These are phyloP conservation scores for Saccostrea cuccullata DNA, from an alignment of 1,140 invertebrate genomes.

Conservation along the genomic window DNA sequence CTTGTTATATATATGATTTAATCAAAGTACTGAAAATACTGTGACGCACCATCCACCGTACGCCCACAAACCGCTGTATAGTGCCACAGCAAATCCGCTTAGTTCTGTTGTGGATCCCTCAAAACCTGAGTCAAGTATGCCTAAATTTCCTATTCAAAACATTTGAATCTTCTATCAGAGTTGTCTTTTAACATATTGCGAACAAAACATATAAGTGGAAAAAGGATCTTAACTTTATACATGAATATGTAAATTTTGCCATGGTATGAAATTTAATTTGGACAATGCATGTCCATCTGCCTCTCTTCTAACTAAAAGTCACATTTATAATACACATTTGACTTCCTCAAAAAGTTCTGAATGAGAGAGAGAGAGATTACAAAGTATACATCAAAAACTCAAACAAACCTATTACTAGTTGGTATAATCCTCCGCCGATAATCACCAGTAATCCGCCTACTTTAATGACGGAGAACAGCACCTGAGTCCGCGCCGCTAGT, in stretches of 20 bases:
- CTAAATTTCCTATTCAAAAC: constrained; percentile 43
- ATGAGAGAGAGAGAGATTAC: no score
- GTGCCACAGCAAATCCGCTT: constrained; percentile 13
- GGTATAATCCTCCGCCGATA: constrained; percentile 42
- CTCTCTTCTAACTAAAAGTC: no score
- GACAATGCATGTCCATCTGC: no score
- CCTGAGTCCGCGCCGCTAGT: constrained; percentile 45
- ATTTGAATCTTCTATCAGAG: no score
- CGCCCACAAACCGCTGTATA: constrained; percentile 55
- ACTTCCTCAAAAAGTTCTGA: no score
- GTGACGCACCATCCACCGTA: constrained; percentile 54
- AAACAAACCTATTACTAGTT: constrained; percentile 33
- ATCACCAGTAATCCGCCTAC: constrained; percentile 45
- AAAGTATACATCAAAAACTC: not conserved
- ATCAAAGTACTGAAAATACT: not conserved
- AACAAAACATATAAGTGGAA: no score
- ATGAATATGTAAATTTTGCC: no score
- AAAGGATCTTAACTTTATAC: no score
- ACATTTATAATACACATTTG: no score
- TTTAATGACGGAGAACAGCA: constrained; percentile 52
- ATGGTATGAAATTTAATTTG: no score
- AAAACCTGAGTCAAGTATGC: constrained; percentile 44
- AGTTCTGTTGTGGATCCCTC: constrained; percentile 43
- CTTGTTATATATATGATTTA: not conserved
- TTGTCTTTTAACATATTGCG: no score